Base-by-base conservation (phyloP, 1,140 invertebrate species). In the Portunus trituberculatus region DNA sequence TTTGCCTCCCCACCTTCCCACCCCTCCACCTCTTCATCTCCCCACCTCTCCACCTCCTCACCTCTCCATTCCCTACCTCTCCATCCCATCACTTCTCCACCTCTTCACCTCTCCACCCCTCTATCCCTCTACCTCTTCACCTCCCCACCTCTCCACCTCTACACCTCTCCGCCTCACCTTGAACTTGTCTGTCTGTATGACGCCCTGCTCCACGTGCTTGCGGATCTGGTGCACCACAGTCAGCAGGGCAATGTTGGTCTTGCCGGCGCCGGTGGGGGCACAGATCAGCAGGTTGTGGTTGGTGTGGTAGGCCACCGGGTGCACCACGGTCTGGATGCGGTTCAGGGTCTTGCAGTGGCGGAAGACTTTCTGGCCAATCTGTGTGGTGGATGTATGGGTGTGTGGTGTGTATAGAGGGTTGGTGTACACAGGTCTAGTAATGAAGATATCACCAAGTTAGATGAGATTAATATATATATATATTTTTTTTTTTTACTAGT, bases 191-290 rank as follows among this genome's bases (percentile, higher is more conserved):
- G 98, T 98, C 97, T 98, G 98, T 93, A 99, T 98, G 4, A 98
- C 97, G 92, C 98, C 98, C 95, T 98, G 97, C 96, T 98, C 98
- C 88, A 99, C 98, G 96, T 99, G 98, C 95, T 98, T 98, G 96
- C 98, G 98, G 16, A 99, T 98, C 96, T 99, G 98, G 97, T 99
- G 98, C 0, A 99, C 97, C 82, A 99, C 98, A 8, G 98, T 98
- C 28, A 99, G 97, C 97, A 99, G 98, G 0, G 99, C 99, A 95
- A 99, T 99, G 97, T 99, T 99, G 0, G 99, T 99, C 97, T 99
- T 99, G 91, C 99, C 99, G 6, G 99, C 99, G 29, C 99, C 99
- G 0, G 99, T 99, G 0, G 99, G 99, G 0, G 99, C 99, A 97
- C 99, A 99, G 95, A 99, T 98, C 7, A 99, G 97, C 96, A 99